Conservation (phyloP, 2,113 vertebrate species). For the Morphnarchus princeps region DNA sequence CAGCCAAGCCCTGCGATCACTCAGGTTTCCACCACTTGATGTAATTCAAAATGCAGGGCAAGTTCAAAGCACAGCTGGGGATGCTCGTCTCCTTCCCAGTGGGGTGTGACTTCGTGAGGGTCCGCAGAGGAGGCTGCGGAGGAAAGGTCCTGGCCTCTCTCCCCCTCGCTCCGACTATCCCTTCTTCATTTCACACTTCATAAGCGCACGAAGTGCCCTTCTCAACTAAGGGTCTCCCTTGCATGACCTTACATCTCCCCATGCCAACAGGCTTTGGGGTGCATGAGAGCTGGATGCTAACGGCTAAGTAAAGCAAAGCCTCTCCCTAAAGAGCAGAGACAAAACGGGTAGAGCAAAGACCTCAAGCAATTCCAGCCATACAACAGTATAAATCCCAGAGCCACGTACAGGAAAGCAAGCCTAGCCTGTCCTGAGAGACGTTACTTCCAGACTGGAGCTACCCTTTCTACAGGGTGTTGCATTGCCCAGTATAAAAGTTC, state of each 20-base stretch:
- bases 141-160: background rate
- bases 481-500: background rate
- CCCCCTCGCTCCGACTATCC: background rate
- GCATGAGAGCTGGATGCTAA: background rate
- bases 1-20: background rate
- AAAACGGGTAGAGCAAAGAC: background rate
- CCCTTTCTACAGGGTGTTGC: background rate
- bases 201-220: fast-evolving
- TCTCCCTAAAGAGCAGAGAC: background rate
- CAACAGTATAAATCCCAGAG: background rate
- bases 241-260: background rate
- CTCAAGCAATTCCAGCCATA: background rate
- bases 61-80: background rate
- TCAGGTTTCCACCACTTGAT: background rate
- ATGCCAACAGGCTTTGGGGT: background rate
- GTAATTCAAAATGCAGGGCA: background rate
- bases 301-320: background rate
- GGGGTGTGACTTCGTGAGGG: background rate
- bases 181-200: background rate
- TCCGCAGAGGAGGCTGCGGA: background rate
- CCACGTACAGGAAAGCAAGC: background rate
- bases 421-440: background rate
- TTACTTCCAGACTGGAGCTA: background rate
- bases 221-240: background rate
- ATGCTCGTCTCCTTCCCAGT: background rate